These are phyloP conservation scores for Eupithecia dodoneata DNA, from an alignment of 2,888 invertebrate genomes.

Conservation along the genomic window DNA sequence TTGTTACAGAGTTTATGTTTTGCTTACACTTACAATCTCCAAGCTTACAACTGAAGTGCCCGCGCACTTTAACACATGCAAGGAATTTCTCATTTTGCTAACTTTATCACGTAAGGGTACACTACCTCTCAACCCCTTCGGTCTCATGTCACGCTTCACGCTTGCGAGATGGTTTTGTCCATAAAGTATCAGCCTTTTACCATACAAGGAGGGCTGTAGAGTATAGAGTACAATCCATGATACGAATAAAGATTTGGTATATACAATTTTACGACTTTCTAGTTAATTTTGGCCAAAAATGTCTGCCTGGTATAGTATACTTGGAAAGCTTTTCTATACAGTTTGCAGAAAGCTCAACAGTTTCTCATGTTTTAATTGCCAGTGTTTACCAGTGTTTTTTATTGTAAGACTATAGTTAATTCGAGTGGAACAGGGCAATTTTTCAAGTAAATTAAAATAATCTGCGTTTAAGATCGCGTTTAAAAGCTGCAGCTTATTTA, in stretches of 20 bases:
- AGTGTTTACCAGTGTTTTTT: no score
- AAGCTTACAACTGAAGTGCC: background rate
- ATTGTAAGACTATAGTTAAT: no score
- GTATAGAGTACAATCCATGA: background rate
- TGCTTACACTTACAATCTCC: no score
- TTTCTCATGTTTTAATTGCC: no score
- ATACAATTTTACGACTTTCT: background rate
- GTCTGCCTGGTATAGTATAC: no score
- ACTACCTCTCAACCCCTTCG: background rate
- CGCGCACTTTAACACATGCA: background rate
- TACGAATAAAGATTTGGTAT: background rate
- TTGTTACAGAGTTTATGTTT: no score
- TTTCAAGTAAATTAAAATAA: no score
- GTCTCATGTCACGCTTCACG: background rate
- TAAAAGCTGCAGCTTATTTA: no score
- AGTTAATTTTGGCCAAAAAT: background rate
- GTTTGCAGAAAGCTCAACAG: no score
- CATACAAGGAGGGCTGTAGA: background rate
- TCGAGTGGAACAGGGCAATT: no score
- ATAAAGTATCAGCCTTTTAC: background rate
- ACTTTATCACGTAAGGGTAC: conserved; percentile 1
- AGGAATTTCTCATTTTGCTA: background rate
- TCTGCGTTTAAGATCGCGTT: no score
- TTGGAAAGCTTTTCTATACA: no score
- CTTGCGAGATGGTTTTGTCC: background rate